These are phyloP conservation scores for Melieria omissa DNA, from an alignment of 2,888 invertebrate species.

Conservation along the genomic window DNA sequence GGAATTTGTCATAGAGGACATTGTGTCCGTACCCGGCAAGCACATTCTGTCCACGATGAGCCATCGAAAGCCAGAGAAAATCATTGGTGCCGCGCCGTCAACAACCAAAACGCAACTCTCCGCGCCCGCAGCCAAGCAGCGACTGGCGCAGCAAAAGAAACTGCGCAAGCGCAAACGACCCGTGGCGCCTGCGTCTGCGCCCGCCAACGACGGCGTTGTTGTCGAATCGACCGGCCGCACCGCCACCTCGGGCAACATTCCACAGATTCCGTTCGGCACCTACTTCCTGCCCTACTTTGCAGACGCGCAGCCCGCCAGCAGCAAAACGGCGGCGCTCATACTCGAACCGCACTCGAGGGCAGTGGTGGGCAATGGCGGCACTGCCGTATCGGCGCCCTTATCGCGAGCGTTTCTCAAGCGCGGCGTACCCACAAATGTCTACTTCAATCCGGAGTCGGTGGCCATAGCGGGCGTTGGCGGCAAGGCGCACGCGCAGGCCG, in stretches of 20 bases:
- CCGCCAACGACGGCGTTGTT: slow-evolving; percentile 44
- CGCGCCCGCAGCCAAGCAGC: slow-evolving; percentile 19
- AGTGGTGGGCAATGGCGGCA: slow-evolving; percentile 74
- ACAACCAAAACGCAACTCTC: slow-evolving; percentile 11
- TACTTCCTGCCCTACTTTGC: slow-evolving; percentile 61
- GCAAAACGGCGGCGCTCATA: slow-evolving; percentile 65
- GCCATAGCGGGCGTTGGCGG: slow-evolving; percentile 82
- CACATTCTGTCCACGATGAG: slow-evolving; percentile 48
- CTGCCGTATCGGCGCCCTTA: slow-evolving; percentile 77
- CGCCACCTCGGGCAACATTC: slow-evolving; percentile 57
- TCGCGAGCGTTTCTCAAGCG: slow-evolving; percentile 74
- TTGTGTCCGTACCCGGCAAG: slow-evolving; percentile 57
- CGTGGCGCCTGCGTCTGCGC: slow-evolving; percentile 44
- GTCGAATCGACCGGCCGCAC: slow-evolving; percentile 63
- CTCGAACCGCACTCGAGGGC: slow-evolving; percentile 77
- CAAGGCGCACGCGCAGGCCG: slow-evolving; percentile 80
- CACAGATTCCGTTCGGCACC: slow-evolving; percentile 60
- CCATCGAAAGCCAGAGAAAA: slow-evolving; percentile 1
- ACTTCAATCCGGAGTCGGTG: slow-evolving; percentile 76
- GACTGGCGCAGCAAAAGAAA: slow-evolving; percentile 9
- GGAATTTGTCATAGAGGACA: slow-evolving; percentile 61
- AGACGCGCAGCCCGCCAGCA: slow-evolving; percentile 38
- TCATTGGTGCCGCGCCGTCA: background rate
- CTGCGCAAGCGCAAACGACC: slow-evolving; percentile 33
- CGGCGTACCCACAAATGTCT: slow-evolving; percentile 73